Evolutionary conservation across 2,113 vertebrate species (phyloP).

Genomic region (Paracyprichromis sp.): DNA sequence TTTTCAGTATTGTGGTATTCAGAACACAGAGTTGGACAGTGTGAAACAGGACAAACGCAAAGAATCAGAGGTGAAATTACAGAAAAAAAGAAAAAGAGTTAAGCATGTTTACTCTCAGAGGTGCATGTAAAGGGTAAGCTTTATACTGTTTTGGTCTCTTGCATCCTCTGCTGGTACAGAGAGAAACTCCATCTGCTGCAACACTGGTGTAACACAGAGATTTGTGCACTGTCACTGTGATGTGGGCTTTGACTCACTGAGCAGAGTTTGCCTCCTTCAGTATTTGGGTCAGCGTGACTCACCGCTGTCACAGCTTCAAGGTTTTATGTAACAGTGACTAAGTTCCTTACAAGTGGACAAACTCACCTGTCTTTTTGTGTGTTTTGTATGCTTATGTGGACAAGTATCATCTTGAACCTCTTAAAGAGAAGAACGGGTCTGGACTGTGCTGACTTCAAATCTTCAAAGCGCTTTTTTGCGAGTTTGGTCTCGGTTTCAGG

Average conservation of each 20-base stretch:
- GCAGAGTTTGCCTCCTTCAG: not conserved
- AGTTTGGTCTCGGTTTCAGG: not conserved
- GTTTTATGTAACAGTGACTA: not conserved
- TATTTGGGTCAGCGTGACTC: slow-evolving; percentile 24
- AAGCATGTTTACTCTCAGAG: not conserved
- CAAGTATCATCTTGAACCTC: not conserved
- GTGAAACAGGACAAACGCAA: not conserved
- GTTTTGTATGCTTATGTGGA: not conserved
- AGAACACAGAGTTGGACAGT: not conserved
- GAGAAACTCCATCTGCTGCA: slow-evolving; percentile 26
- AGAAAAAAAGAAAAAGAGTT: not conserved
- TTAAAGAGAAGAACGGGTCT: not conserved
- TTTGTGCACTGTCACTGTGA: slow-evolving; percentile 36
- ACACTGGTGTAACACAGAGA: slow-evolving; percentile 5
- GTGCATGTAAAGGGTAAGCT: not conserved
- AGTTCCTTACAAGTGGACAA: not conserved
- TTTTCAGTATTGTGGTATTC: not conserved
- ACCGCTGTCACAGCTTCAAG: not conserved
- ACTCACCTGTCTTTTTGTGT: not conserved
- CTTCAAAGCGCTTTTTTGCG: not conserved
- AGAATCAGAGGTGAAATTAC: not conserved
- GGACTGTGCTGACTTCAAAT: not conserved
- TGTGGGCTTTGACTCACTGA: slow-evolving; percentile 11
- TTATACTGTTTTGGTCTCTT: not conserved
- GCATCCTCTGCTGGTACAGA: not conserved